Percentiles rank a stretch among this genome's conserved stretches.
Evolutionary conservation across 2,888 invertebrate genomes (phyloP).

Genomic region (Drosophila borealis): DNA sequence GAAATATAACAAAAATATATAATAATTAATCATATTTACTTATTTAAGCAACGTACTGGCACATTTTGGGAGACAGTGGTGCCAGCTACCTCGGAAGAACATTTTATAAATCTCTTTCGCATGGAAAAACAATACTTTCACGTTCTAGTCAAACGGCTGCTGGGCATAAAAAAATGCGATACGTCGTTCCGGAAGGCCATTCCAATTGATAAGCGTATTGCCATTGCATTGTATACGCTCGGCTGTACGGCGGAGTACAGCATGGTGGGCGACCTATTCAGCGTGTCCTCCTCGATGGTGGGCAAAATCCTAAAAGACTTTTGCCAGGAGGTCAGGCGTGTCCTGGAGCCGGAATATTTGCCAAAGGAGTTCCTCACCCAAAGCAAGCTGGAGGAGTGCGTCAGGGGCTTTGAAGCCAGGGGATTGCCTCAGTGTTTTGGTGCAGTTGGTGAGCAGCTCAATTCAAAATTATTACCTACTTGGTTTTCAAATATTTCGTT

Average conservation of each 20-base stretch:
- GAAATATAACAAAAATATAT: background rate
- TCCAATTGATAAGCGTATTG: slow-evolving; percentile 10
- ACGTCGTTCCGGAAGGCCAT: background rate
- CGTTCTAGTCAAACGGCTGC: background rate
- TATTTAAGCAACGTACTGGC: background rate
- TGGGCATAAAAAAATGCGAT: background rate
- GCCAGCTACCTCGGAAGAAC: background rate
- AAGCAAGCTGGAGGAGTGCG: background rate
- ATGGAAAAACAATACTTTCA: slow-evolving; percentile 3
- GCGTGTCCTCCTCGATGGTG: background rate
- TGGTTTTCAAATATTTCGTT: background rate
- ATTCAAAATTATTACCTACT: background rate
- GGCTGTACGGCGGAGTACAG: background rate
- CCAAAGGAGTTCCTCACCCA: slow-evolving; percentile 7
- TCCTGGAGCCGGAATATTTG: background rate
- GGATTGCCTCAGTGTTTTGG: slow-evolving; percentile 18
- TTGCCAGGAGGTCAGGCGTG: slow-evolving; percentile 3
- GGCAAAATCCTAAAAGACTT: slow-evolving; percentile 4
- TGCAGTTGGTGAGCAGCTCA: slow-evolving; percentile 1
- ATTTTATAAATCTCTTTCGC: slow-evolving; percentile 1
- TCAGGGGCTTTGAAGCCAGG: background rate
- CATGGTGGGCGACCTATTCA: background rate
- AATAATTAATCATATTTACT: background rate
- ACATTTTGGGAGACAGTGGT: background rate
- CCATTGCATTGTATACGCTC: slow-evolving; percentile 10